A percentile compares a stretch with the other conserved stretches of the same genome.
phyloP scores from a whole-genome alignment of 1,140 invertebrate species.

The Micrasema minimum region DNA sequence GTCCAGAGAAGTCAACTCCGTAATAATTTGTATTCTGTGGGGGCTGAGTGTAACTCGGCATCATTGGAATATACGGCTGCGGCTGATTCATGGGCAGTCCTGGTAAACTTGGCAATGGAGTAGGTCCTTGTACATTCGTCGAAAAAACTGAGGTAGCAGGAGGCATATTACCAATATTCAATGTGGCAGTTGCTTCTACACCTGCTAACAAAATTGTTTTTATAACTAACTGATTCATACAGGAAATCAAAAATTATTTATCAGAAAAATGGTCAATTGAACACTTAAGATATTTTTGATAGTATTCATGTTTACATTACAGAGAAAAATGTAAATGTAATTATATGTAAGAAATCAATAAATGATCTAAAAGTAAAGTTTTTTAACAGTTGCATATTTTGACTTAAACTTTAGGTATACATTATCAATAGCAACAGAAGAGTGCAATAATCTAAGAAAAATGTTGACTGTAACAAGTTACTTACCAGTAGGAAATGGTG shows the following conservation, averaged over 20 bases:
- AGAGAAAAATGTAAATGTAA: too few species aligned
- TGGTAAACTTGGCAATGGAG: constrained; percentile 68
- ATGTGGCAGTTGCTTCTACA: constrained; percentile 38
- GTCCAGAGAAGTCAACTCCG: constrained; percentile 6
- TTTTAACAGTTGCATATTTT: too few species aligned
- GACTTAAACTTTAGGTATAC: too few species aligned
- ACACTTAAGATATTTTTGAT: too few species aligned
- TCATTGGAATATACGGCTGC: constrained; percentile 66
- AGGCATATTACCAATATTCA: constrained; percentile 43
- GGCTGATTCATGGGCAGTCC: constrained; percentile 71
- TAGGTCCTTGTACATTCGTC: constrained; percentile 63
- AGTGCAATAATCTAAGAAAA: too few species aligned
- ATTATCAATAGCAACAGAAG: too few species aligned
- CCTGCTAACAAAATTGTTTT: constrained; percentile 10
- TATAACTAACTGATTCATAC: too few species aligned
- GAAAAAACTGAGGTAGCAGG: constrained; percentile 39
- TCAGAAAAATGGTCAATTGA: too few species aligned
- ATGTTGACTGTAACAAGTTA: constrained; percentile 19
- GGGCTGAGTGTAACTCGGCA: constrained; percentile 61
- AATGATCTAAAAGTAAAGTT: too few species aligned
- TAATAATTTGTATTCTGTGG: constrained; percentile 29
- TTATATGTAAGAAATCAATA: too few species aligned
- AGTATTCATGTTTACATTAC: too few species aligned
- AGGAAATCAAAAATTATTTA: too few species aligned
- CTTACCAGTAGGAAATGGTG: constrained; percentile 48